Evolutionary conservation across 1,140 invertebrate genomes (phyloP).

Genomic region (Subanguina moxae): DNA sequence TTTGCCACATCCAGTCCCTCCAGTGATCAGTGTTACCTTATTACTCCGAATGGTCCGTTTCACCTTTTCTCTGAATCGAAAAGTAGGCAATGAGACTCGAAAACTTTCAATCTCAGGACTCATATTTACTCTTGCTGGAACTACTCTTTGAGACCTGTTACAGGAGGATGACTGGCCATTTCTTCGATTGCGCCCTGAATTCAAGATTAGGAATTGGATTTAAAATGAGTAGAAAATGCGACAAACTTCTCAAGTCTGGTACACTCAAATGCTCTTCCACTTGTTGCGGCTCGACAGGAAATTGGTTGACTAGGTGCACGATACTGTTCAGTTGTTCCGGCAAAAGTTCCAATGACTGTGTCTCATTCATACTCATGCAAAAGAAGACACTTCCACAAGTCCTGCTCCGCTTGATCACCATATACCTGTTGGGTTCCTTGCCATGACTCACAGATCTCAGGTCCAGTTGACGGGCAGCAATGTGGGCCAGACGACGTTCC

Average conservation of each 20-base stretch:
- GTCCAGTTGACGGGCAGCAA: constrained; percentile 10
- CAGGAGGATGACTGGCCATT: not conserved
- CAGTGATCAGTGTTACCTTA: constrained; percentile 18
- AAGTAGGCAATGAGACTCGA: constrained; percentile 5
- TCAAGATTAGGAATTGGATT: not conserved
- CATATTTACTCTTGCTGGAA: not conserved
- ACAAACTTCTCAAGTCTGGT: constrained; percentile 15
- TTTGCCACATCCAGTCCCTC: constrained; percentile 80
- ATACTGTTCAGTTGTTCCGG: constrained; percentile 3
- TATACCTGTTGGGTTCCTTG: constrained; percentile 16
- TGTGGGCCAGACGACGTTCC: constrained; percentile 10
- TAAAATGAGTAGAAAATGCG: not conserved
- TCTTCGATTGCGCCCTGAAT: not conserved
- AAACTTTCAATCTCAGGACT: not conserved
- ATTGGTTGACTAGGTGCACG: not conserved
- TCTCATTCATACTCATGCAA: constrained; percentile 14
- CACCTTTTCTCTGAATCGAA: constrained; percentile 1
- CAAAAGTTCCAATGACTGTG: constrained; percentile 9
- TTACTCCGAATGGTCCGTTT: not conserved
- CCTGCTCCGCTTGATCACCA: constrained; percentile 9
- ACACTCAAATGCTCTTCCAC: constrained; percentile 16
- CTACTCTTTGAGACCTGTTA: not conserved
- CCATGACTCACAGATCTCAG: constrained; percentile 19
- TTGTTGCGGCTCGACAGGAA: constrained; percentile 13
- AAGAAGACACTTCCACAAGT: constrained; percentile 7